Base-by-base conservation (phyloP, 2,797 vertebrate species). In the Chaunax sp. region DNA sequence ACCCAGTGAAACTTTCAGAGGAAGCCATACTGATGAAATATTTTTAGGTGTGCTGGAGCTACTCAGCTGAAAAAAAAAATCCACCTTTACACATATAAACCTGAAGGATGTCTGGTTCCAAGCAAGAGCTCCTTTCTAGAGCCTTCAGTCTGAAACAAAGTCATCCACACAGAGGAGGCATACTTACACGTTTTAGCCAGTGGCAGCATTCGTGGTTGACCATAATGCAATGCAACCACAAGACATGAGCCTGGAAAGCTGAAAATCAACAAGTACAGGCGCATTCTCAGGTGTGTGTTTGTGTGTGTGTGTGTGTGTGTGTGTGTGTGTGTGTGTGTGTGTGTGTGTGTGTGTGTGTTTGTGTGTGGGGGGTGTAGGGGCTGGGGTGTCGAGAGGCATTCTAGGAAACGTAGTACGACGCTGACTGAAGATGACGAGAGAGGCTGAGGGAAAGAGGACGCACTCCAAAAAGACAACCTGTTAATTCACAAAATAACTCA, bases 361-460 rank as follows among this genome's bases (percentile, higher is more conserved):
- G n/a, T n/a, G n/a, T n/a, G n/a, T n/a, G n/a, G n/a, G n/a, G n/a
- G n/a, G n/a, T n/a, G n/a, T n/a, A n/a, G n/a, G n/a, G 28, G 35
- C 5, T 13, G 13, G 18, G 1, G n/a, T 46, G 33, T 67, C 35
- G 16, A 12, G 25, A 57, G 50, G 82, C 56, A 76, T 79, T 73
- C 35, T 83, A 78, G 81, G 75, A 85, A 78, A 67, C 67, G 67
- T 41, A 80, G 78, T 69, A 26, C 69, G 50, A 16, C 26, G 11
- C 44, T 11, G 46, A 63, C 0, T 10, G 18, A 65, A 66, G 19
- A 23, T 23, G 47, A 33, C 0, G 16, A 28, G 13, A 41, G 25
- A 45, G 25, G 30, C 45, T 2, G 51, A 40, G 26, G 60, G 44
- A 65, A 61, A 35, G 51, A 23, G 35, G 56, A 65, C n/a, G 12